Conservation (phyloP, 2,888 invertebrate species). For the Acleris cristana region DNA sequence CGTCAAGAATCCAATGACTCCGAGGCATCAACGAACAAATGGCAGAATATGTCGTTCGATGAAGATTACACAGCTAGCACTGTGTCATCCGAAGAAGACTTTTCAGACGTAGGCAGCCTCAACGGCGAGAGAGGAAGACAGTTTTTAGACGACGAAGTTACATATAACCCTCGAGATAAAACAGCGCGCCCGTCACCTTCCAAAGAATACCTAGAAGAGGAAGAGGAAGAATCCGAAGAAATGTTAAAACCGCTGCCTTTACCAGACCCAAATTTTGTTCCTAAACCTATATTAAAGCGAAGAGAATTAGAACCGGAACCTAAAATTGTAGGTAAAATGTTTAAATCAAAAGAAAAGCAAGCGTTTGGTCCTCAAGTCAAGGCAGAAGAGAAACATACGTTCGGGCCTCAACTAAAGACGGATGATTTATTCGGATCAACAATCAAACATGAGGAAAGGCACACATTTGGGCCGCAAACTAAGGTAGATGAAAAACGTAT, state of each 20-base stretch:
- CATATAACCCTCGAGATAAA: conserved; percentile 87
- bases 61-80: conserved; percentile 87
- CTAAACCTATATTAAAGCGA: conserved; percentile 91
- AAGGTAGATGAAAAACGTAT: conserved; percentile 34
- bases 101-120: conserved; percentile 71
- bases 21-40: conserved; percentile 67
- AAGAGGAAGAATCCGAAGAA: conserved; percentile 83
- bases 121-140: conserved; percentile 62
- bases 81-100: conserved; percentile 80
- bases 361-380: conserved; percentile 42
- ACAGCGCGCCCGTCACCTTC: conserved; percentile 54
- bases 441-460: conserved; percentile 39
- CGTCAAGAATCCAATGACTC: conserved; percentile 62
- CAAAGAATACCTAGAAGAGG: conserved; percentile 59
- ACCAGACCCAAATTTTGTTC: conserved; percentile 88
- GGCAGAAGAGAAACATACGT: conserved; percentile 34
- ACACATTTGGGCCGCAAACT: conserved; percentile 19
- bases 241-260: conserved; percentile 85
- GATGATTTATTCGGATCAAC: background rate
- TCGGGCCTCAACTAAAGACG: conserved; percentile 30
- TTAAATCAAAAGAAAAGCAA: conserved; percentile 38
- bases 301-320: conserved; percentile 64
- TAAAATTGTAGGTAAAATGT: conserved; percentile 42
- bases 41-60: conserved; percentile 80
- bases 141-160: conserved; percentile 84